Base-by-base conservation (phyloP, 2,888 invertebrate genomes). In the Cremastobaeus sp. region DNA sequence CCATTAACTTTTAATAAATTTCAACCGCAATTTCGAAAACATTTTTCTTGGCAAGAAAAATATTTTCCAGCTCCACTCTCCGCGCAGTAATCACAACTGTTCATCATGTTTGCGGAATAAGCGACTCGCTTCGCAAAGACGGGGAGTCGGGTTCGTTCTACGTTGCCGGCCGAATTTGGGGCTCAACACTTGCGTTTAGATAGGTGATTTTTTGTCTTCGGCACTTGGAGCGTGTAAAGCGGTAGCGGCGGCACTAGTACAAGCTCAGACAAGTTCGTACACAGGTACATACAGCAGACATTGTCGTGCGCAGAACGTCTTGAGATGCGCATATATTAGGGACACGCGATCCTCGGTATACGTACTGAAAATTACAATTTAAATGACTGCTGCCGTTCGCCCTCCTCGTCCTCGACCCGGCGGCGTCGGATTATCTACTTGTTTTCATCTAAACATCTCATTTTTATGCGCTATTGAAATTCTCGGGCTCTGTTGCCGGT, bases 381-480 rank as follows among this genome's bases (percentile, higher is more conserved):
- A 85, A 85, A 86, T 84, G 80, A 79, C 77, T 75, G 62, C 71
- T 62, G 55, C 66, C 74, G 64, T 76, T 35, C 50, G 79, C 76
- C 73, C 76, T 76, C 77, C 76, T 74, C 81, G 66, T 77, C 79
- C 77, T 76, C 64, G 77, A 77, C 74, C 68, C 68, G 57, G 50
- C 72, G 73, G 74, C 55, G 55, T 57, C 50, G 77, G 76, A 77
- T 78, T 85, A 85, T 85, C 86, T 81, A 66, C 81, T 82, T 82
- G 84, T 84, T 85, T 85, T 84, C 84, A 85, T 85, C 85, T 85
- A 83, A 85, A 85, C 84, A 84, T 85, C 85, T 85, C 84, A 85
- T 85, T 85, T 85, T 85, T 85, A 85, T 84, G 84, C 85, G 79
- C 82, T 80, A 84, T 83, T 85, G 81, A 84, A 85, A 85, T 85